Conservation (phyloP, 2,888 invertebrate genomes). For the Diogma glabrata region DNA sequence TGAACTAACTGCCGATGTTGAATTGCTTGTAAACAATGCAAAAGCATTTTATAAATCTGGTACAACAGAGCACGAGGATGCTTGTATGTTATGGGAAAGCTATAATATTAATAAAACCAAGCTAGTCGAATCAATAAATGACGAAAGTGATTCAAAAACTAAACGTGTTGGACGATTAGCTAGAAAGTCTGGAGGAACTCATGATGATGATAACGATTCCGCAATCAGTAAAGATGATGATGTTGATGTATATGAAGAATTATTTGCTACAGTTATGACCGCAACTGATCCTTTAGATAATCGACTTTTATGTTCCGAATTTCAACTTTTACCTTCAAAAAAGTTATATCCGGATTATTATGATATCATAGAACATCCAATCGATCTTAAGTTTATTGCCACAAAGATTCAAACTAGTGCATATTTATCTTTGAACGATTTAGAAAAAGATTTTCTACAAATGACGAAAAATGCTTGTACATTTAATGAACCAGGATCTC, state of each 20-base stretch:
- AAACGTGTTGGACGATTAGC: slow-evolving; percentile 30
- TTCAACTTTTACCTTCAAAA: slow-evolving; percentile 85
- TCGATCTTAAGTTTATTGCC: slow-evolving; percentile 89
- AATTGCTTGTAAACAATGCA: slow-evolving; percentile 85
- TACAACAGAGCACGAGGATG: slow-evolving; percentile 79
- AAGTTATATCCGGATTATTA: slow-evolving; percentile 93
- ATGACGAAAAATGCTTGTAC: slow-evolving; percentile 93
- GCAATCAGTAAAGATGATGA: slow-evolving; percentile 65
- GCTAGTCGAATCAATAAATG: slow-evolving; percentile 27
- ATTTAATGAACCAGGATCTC: slow-evolving; percentile 94
- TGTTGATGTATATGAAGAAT: slow-evolving; percentile 67
- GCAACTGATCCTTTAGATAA: slow-evolving; percentile 66
- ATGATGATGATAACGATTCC: slow-evolving; percentile 54
- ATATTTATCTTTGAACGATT: slow-evolving; percentile 63
- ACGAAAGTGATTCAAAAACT: slow-evolving; percentile 29
- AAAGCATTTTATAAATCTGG: slow-evolving; percentile 88
- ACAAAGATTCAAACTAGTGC: slow-evolving; percentile 77
- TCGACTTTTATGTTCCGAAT: slow-evolving; percentile 73
- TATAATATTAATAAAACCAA: slow-evolving; percentile 43
- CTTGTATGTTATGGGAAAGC: slow-evolving; percentile 75
- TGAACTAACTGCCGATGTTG: slow-evolving; percentile 80
- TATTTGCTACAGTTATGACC: slow-evolving; percentile 78
- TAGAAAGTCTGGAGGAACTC: slow-evolving; percentile 27
- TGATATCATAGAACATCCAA: slow-evolving; percentile 84
- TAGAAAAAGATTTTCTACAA: slow-evolving; percentile 80